Evolutionary conservation across 2,888 invertebrate species (phyloP).

Genomic region (Tillus elongatus): DNA sequence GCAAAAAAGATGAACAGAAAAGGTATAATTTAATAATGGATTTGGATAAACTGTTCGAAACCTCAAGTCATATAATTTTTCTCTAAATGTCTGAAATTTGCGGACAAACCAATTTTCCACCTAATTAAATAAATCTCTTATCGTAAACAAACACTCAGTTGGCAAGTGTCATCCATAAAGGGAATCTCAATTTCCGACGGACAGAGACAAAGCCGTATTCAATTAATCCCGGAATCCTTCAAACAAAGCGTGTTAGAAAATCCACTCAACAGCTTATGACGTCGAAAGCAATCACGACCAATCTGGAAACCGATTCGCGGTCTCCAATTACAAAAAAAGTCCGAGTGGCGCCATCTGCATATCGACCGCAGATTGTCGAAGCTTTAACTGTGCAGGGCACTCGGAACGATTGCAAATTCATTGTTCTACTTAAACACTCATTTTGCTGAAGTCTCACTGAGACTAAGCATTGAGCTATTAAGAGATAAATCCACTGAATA

Average conservation of each 20-base stretch:
- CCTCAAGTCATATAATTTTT: no score
- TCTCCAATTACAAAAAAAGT: background rate
- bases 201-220: slow-evolving; percentile 3
- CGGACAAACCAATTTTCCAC: slow-evolving; percentile 1
- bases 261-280: slow-evolving; percentile 20
- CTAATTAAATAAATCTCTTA: background rate
- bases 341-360: background rate
- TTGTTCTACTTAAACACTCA: no score
- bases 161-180: slow-evolving; percentile 1
- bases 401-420: no score
- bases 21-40: no score
- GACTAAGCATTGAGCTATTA: no score
- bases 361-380: no score
- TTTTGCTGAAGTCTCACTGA: no score
- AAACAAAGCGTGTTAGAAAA: slow-evolving; percentile 23
- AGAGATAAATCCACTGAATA: no score
- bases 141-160: background rate
- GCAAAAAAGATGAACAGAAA: no score
- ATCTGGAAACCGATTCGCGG: slow-evolving; percentile 4
- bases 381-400: no score
- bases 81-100: no score
- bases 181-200: slow-evolving; percentile 6
- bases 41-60: no score
- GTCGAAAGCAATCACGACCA: slow-evolving; percentile 16
- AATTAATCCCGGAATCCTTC: slow-evolving; percentile 3